Conservation (phyloP, 2,888 invertebrate species). For the Conops quadrifasciatus region DNA sequence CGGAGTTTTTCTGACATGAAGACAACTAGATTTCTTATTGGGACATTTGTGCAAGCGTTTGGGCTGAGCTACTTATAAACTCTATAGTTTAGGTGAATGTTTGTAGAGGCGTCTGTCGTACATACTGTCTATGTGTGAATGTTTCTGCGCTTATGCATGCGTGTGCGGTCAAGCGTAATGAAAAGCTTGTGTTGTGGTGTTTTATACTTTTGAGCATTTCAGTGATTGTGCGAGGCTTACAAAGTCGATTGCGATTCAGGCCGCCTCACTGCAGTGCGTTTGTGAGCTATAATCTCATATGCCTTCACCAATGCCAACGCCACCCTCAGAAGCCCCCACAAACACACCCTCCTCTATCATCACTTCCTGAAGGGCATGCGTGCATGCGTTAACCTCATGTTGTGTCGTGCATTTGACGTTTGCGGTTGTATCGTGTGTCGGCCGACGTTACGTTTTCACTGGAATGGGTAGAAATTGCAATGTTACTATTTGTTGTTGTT, state of each 20-base stretch:
- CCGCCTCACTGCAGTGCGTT: neutral
- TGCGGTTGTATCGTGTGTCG: constrained; percentile 39
- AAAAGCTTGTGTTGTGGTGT: constrained; percentile 37
- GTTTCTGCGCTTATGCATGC: neutral
- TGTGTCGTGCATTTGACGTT: constrained; percentile 47
- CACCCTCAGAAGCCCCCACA: neutral
- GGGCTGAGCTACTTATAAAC: neutral
- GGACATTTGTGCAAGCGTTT: too few relatives aligned
- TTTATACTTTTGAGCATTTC: constrained; percentile 30
- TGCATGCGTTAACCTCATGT: constrained; percentile 35
- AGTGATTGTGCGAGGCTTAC: constrained; percentile 28
- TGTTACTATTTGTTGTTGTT: constrained; percentile 9
- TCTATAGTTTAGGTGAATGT: too few relatives aligned
- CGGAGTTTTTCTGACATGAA: neutral
- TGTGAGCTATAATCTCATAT: neutral
- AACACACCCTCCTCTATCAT: neutral
- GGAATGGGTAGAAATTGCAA: too few relatives aligned
- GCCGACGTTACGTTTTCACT: too few relatives aligned
- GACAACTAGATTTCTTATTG: too few relatives aligned
- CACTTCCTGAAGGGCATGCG: neutral
- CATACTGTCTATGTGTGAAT: too few relatives aligned
- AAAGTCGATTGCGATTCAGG: constrained; percentile 11
- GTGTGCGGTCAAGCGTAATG: constrained; percentile 35
- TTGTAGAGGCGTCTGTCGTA: too few relatives aligned
- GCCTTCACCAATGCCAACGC: neutral